Conservation (phyloP, 2,888 invertebrate species). For the Drosophila prolongata region DNA sequence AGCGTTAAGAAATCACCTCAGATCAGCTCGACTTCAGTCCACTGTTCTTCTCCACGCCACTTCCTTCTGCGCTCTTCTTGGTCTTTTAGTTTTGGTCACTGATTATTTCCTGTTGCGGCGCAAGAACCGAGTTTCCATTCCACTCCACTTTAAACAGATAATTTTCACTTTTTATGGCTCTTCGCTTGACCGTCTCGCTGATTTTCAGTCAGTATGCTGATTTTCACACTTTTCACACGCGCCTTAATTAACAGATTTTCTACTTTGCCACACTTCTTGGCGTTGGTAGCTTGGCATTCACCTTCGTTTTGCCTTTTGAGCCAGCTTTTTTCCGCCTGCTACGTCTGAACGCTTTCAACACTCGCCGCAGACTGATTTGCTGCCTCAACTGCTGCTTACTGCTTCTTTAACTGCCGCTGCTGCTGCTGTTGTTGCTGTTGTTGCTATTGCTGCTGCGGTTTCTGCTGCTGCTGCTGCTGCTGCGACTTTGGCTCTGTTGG, state of each 20-base stretch:
- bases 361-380: slow-evolving; percentile 79
- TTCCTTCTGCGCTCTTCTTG: slow-evolving; percentile 14
- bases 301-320: slow-evolving; percentile 7
- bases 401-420: slow-evolving; percentile 22
- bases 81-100: background rate
- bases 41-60: slow-evolving; percentile 18
- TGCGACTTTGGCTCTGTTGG: slow-evolving; percentile 9
- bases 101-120: slow-evolving; percentile 53
- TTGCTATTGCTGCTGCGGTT: slow-evolving; percentile 8
- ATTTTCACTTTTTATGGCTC: slow-evolving; percentile 70
- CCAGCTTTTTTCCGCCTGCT: slow-evolving; percentile 39
- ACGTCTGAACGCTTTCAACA: slow-evolving; percentile 80
- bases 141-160: slow-evolving; percentile 55
- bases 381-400: slow-evolving; percentile 21
- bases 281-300: slow-evolving; percentile 9
- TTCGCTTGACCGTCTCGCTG: slow-evolving; percentile 14
- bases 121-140: slow-evolving; percentile 27
- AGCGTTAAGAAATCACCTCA: slow-evolving; percentile 64
- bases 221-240: slow-evolving; percentile 73
- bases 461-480: slow-evolving; percentile 5
- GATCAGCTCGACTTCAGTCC: slow-evolving; percentile 19
- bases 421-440: slow-evolving; percentile 18
- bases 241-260: slow-evolving; percentile 59
- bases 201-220: slow-evolving; percentile 47
- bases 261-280: slow-evolving; percentile 46